Conservation (phyloP, 2,113 vertebrate genomes). For the Parus major region DNA sequence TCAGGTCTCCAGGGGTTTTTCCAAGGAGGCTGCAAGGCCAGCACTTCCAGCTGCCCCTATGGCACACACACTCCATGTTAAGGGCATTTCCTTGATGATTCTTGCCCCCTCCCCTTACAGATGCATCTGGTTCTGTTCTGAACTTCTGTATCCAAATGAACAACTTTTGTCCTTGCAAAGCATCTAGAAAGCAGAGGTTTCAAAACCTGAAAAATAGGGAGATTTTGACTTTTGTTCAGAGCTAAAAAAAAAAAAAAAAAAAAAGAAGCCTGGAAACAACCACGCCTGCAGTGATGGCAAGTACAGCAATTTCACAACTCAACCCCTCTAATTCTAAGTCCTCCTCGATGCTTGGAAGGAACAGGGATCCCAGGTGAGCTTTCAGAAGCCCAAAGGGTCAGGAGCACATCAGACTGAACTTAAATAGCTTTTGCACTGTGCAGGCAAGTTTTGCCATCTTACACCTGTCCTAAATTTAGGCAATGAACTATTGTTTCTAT, state of each 20-base stretch:
- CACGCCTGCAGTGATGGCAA: neutral
- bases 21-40: neutral
- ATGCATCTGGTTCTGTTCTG: neutral
- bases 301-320: neutral
- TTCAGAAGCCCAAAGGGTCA: neutral
- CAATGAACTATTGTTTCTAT: neutral
- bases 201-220: neutral
- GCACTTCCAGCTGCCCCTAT: neutral
- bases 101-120: neutral
- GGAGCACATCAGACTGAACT: neutral
- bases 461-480: neutral
- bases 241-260: neutral
- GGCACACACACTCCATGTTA: rapidly evolving
- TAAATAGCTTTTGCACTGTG: neutral
- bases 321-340: neutral
- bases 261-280: neutral
- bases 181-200: neutral
- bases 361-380: neutral
- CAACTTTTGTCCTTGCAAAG: neutral
- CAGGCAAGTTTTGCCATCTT: neutral
- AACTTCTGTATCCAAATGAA: neutral
- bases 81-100: neutral
- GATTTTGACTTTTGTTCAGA: neutral
- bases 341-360: neutral
- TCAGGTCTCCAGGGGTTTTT: neutral